Percentiles rank a stretch among this genome's conserved stretches.
Evolutionary conservation across 2,797 vertebrate species (phyloP).

Genomic region (Cryptoprocta ferox): DNA sequence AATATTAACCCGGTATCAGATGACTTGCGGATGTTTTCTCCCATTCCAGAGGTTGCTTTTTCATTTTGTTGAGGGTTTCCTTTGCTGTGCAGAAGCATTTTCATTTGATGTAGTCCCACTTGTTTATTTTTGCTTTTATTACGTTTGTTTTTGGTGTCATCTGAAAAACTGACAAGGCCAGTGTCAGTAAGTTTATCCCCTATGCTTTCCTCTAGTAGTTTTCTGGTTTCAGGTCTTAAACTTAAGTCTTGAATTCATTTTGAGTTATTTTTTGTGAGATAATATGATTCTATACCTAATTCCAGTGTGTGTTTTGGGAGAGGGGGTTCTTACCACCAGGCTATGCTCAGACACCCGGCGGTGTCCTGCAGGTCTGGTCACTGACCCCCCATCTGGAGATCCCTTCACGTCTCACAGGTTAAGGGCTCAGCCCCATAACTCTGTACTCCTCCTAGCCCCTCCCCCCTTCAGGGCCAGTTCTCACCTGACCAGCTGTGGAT

Average conservation of each 20-base stretch:
- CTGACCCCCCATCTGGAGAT: neutral
- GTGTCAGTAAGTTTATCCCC: neutral
- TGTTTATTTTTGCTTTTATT: neutral
- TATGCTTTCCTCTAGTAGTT: neutral
- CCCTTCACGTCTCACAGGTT: neutral
- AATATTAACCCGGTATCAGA: neutral
- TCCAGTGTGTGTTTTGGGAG: neutral
- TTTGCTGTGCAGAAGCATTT: neutral
- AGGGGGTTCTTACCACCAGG: neutral
- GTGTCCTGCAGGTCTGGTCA: neutral
- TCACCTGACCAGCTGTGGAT: neutral
- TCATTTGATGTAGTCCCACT: neutral
- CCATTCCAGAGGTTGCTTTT: neutral
- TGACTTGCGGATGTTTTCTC: neutral
- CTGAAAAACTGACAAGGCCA: neutral
- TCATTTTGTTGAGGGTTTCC: neutral
- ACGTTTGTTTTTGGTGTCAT: neutral
- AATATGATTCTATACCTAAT: neutral
- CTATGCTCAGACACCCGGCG: neutral
- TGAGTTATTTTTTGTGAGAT: neutral
- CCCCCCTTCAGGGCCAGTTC: neutral
- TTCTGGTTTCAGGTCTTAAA: neutral
- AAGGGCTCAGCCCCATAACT: neutral
- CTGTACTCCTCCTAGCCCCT: neutral
- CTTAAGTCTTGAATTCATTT: neutral